These are phyloP conservation scores for Alexandromys fortis DNA, from an alignment of 2,113 vertebrate species.

Conservation along the genomic window DNA sequence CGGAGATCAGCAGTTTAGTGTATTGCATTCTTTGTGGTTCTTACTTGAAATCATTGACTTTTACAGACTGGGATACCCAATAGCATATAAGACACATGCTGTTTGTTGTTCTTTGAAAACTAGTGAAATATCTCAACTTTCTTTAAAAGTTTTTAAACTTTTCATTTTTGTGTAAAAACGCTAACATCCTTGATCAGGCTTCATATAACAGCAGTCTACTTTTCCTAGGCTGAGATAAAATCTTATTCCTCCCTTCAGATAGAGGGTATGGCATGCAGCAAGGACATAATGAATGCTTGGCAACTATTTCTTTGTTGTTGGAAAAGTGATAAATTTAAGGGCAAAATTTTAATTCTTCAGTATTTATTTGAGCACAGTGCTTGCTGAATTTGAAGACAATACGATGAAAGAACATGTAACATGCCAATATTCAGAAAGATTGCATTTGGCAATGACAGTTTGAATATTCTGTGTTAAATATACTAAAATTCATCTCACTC, in stretches of 20 bases:
- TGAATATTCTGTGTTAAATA: background rate
- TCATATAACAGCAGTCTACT: slow-evolving; percentile 12
- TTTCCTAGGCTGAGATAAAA: slow-evolving; percentile 31
- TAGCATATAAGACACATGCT: background rate
- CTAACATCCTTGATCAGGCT: background rate
- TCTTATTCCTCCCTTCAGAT: background rate
- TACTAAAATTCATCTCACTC: background rate
- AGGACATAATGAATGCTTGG: background rate
- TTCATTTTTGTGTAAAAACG: background rate
- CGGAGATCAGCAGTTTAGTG: background rate
- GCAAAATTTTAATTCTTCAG: background rate
- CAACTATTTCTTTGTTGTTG: background rate
- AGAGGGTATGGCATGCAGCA: background rate
- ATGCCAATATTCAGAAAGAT: background rate
- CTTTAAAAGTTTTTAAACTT: background rate
- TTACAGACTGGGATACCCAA: background rate
- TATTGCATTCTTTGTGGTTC: background rate
- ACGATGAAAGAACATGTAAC: background rate
- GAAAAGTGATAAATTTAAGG: background rate
- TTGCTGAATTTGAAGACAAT: background rate
- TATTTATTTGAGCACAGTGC: background rate
- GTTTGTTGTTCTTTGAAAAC: background rate
- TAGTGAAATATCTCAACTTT: background rate
- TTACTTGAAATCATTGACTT: background rate
- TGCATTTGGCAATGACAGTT: slow-evolving; percentile 19